These are phyloP conservation scores for Porphyrio hochstetteri DNA, from an alignment of 2,113 vertebrate species.

Conservation along the genomic window DNA sequence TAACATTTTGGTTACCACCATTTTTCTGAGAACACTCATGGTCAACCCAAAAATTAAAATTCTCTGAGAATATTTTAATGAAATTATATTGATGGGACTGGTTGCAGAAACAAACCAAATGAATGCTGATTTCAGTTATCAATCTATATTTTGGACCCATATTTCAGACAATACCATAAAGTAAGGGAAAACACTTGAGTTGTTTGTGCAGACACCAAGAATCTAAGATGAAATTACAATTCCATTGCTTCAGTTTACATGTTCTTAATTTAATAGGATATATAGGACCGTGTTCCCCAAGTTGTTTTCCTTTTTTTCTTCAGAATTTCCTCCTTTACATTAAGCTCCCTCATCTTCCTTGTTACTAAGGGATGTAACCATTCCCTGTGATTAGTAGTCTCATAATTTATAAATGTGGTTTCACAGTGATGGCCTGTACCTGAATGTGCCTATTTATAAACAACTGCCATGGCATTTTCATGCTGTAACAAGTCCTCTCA, in stretches of 20 bases:
- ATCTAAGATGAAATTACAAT: neutral
- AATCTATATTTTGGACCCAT: neutral
- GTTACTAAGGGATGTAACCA: neutral
- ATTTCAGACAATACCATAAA: neutral
- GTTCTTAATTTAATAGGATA: neutral
- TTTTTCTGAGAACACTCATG: neutral
- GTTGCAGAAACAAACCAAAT: neutral
- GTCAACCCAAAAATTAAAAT: neutral
- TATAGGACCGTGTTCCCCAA: neutral
- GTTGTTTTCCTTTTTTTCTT: neutral
- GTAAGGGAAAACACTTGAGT: neutral
- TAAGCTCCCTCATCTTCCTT: neutral
- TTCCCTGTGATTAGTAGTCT: neutral
- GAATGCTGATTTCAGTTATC: neutral
- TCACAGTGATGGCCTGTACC: neutral
- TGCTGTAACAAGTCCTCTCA: neutral
- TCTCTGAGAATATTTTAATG: neutral
- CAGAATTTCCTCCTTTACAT: neutral
- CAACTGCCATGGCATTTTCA: neutral
- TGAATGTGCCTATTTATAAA: neutral
- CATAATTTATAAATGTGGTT: neutral
- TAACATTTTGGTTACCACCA: neutral
- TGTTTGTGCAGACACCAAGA: neutral
- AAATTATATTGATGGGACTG: neutral
- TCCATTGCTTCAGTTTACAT: neutral